Evolutionary conservation across 2,797 vertebrate genomes (phyloP), one percentile per base, ranked within the genome.

Genomic region (Novumbra hubbsi): DNA sequence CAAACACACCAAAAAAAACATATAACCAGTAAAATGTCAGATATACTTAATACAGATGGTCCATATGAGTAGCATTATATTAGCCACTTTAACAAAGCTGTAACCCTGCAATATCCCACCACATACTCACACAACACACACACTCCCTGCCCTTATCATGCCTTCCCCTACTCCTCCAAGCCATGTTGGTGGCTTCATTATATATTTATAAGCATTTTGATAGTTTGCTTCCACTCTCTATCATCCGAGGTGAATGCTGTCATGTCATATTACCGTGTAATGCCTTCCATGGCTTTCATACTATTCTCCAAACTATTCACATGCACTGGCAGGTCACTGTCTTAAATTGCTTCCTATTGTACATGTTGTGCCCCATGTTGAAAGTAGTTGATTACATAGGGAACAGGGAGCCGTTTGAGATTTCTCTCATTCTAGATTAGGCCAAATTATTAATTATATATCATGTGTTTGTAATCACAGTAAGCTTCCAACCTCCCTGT

Each of bases 191-290:
- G 32, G 65, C 82, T 83, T 76, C 76, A 87, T 92, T 81, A 91
- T 82, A 89, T 92, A 93, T 92, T 92, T 89, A 92, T 92, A 81
- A 90, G 86, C 83, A 76, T 88, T 89, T 90, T 90, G 86, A 91
- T 93, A 84, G 85, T 88, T 92, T 90, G 84, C 84, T 82, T 90
- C 88, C 86, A 76, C 79, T 87, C 89, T 89, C 82, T 84, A 83
- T 91, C 87, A 90, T 92, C 85, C 4, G 83, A 90, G 89, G 87
- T 90, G 90, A 92, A 88, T 15, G 85, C 88, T 91, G 92, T 90
- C 89, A 89, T 93, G 89, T 90, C 68, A 74, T 55, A 89, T 92
- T 91, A 90, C 73, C 88, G 80, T 75, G 76, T 71, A 76, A 82
- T 80, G 74, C 77, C 28, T 67, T 80, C 76, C 1, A 55, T 68